phyloP scores from a whole-genome alignment of 2,113 vertebrate species.

The Castor canadensis region DNA sequence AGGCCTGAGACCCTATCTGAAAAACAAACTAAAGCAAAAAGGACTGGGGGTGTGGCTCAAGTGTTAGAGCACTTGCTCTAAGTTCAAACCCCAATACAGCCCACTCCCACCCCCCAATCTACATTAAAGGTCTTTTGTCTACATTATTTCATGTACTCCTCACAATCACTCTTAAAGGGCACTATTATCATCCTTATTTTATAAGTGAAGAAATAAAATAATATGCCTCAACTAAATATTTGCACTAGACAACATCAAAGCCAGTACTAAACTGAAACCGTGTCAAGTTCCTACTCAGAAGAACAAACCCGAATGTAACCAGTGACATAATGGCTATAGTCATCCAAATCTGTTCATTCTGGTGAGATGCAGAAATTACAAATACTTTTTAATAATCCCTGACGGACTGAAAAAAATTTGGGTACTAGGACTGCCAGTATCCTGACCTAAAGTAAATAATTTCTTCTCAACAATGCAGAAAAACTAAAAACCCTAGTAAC shows the following conservation, averaged over 20 bases:
- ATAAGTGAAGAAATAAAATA: slow-evolving; percentile 30
- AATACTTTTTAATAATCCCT: slow-evolving; percentile 4
- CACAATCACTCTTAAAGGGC: background rate
- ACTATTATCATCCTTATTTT: background rate
- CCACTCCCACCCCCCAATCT: background rate
- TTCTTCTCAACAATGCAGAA: background rate
- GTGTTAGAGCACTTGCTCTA: too few species aligned
- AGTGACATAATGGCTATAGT: slow-evolving; percentile 10
- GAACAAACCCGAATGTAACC: background rate
- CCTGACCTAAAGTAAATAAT: slow-evolving; percentile 33
- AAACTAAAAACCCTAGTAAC: background rate
- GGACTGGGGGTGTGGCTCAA: too few species aligned
- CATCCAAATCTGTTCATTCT: slow-evolving; percentile 40
- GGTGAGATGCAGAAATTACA: background rate
- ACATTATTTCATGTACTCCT: slow-evolving; percentile 20
- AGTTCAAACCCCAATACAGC: too few species aligned
- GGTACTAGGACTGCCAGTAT: background rate
- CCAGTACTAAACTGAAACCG: background rate
- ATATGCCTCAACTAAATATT: background rate
- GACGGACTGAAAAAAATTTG: slow-evolving; percentile 8
- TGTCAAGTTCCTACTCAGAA: background rate
- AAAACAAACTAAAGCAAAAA: too few species aligned
- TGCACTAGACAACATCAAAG: background rate
- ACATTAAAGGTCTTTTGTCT: background rate
- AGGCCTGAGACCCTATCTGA: too few species aligned